A percentile compares a stretch with the other conserved stretches of the same genome.
These are phyloP conservation scores for Diploptera punctata DNA, from an alignment of 2,888 invertebrate species.

Conservation along the genomic window DNA sequence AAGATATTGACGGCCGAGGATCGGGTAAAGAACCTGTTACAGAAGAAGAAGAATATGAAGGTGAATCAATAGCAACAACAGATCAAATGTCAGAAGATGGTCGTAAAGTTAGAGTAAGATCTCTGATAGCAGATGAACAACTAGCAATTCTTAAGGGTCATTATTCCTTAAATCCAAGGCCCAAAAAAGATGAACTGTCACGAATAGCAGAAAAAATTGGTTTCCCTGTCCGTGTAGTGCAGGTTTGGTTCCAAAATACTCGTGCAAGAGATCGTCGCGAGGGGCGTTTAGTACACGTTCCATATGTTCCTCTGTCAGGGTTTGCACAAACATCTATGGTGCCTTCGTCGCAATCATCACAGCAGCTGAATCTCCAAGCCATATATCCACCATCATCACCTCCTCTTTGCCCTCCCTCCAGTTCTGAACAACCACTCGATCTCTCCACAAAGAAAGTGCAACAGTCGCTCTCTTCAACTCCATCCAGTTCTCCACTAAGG, in stretches of 20 bases:
- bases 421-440: constrained; percentile 83
- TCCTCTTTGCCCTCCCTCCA: constrained; percentile 23
- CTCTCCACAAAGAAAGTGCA: constrained; percentile 79
- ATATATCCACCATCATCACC: constrained; percentile 2
- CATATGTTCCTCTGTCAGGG: constrained; percentile 53
- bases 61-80: constrained; percentile 45
- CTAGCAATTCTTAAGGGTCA: constrained; percentile 87
- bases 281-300: constrained; percentile 59
- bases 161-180: constrained; percentile 89
- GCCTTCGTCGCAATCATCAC: constrained; percentile 39
- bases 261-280: constrained; percentile 86
- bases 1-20: constrained; percentile 55
- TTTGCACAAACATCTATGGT: constrained; percentile 34
- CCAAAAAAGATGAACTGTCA: constrained; percentile 92
- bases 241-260: constrained; percentile 98
- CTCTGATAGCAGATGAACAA: constrained; percentile 94
- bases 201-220: constrained; percentile 82
- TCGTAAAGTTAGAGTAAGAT: constrained; percentile 88
- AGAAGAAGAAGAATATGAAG: constrained; percentile 50
- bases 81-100: constrained; percentile 59
- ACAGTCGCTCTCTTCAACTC: constrained; percentile 63
- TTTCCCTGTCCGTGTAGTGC: constrained; percentile 79
- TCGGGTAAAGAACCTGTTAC: constrained; percentile 45
- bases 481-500: constrained; percentile 67
- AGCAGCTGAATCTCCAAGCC: constrained; percentile 22